A percentile compares a stretch with the other conserved stretches of the same genome.
Conservation (phyloP, 2,888 invertebrate genomes). For the Alloscopus bannaensis region DNA sequence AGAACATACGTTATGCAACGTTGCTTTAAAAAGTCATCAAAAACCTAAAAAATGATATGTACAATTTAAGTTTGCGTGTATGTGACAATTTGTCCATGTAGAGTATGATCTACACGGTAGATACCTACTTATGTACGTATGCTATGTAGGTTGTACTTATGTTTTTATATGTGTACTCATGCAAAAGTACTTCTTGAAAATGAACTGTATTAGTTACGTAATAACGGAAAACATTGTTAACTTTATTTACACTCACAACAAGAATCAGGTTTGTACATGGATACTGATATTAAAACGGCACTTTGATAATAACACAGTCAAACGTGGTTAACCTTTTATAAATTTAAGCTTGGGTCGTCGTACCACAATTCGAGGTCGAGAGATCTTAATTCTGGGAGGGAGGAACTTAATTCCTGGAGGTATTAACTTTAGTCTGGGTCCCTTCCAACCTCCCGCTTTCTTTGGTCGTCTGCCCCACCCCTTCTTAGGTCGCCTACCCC, state of each 20-base stretch:
- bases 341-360: constrained; percentile 46
- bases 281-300: constrained; percentile 32
- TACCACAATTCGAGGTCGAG: constrained; percentile 42
- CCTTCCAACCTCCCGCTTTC: constrained; percentile 28
- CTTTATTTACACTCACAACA: constrained; percentile 45
- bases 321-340: constrained; percentile 46
- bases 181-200: too few species aligned
- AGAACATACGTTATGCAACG: too few species aligned
- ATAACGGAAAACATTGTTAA: constrained; percentile 2
- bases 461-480: constrained; percentile 21
- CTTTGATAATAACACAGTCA: constrained; percentile 30
- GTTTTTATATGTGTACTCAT: too few species aligned
- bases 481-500: constrained; percentile 28
- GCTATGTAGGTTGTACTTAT: too few species aligned
- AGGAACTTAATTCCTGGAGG: constrained; percentile 48
- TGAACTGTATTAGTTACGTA: too few species aligned
- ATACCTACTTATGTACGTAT: too few species aligned
- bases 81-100: too few species aligned
- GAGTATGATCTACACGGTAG: too few species aligned
- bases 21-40: too few species aligned
- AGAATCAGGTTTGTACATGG: constrained; percentile 33
- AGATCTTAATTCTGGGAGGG: constrained; percentile 41
- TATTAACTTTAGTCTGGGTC: constrained; percentile 40
- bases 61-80: too few species aligned
- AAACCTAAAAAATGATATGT: too few species aligned